Percentiles rank a stretch among this genome's conserved stretches.
phyloP scores from a whole-genome alignment of 2,888 invertebrate species.

The Linnaemya tessellans region DNA sequence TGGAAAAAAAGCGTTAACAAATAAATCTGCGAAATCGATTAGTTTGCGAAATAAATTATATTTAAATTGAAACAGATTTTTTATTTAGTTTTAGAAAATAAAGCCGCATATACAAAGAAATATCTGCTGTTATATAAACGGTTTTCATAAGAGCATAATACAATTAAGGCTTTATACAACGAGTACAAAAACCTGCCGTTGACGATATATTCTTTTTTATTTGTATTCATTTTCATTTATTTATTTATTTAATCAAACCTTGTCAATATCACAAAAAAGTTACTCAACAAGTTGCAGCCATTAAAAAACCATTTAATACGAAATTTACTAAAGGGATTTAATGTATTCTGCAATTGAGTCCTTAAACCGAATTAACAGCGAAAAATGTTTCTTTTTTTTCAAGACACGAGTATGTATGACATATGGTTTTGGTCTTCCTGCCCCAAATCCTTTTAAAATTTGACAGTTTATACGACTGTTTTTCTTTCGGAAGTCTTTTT shows the following conservation, averaged over 20 bases:
- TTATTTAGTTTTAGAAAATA: conserved; percentile 39
- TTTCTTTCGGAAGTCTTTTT: no score
- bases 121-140: not conserved
- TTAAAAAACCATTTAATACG: no score
- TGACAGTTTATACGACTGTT: no score
- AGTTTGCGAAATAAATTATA: conserved; percentile 29
- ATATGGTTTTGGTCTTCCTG: no score
- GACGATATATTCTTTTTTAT: not conserved
- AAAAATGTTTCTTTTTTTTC: no score
- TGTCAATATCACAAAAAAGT: no score
- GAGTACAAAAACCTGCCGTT: not conserved
- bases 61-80: conserved; percentile 32
- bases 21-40: conserved; percentile 30
- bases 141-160: not conserved
- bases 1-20: not conserved
- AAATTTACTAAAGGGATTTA: no score
- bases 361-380: no score
- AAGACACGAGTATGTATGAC: no score
- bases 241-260: not conserved
- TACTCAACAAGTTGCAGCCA: no score
- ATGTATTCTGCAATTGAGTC: no score
- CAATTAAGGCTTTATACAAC: not conserved
- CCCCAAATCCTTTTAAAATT: no score
- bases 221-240: not conserved
- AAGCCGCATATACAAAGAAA: not conserved